Evolutionary conservation across 2,113 vertebrate species (phyloP).

Genomic region (Apus apus): DNA sequence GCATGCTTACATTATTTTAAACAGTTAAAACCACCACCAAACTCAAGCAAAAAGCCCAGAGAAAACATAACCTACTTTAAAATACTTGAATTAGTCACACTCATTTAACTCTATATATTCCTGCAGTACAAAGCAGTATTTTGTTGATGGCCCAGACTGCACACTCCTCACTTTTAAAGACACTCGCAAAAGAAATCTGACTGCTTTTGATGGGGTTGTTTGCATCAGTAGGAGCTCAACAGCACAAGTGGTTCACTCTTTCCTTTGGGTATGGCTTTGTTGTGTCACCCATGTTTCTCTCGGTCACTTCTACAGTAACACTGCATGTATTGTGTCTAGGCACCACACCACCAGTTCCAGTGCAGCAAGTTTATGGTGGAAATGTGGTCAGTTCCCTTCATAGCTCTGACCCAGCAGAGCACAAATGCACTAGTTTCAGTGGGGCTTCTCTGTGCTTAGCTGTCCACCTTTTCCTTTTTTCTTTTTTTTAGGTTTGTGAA

Average conservation of each 20-base stretch:
- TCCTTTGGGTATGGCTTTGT: background rate
- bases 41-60: background rate
- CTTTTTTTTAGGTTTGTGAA: background rate
- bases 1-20: background rate
- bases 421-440: background rate
- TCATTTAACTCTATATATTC: constrained; percentile 2
- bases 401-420: fast-evolving
- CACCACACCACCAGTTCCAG: background rate
- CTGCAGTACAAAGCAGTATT: background rate
- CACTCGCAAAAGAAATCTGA: background rate
- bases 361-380: fast-evolving
- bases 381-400: background rate
- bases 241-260: background rate
- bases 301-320: background rate
- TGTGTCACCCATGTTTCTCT: background rate
- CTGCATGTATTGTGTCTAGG: fast-evolving
- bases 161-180: background rate
- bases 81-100: background rate
- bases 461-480: background rate
- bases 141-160: background rate
- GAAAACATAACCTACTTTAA: background rate
- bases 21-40: background rate
- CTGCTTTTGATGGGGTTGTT: background rate
- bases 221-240: background rate
- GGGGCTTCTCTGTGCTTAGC: background rate